These are phyloP conservation scores for Marmota flaviventris DNA, from an alignment of 2,113 vertebrate genomes.

Conservation along the genomic window DNA sequence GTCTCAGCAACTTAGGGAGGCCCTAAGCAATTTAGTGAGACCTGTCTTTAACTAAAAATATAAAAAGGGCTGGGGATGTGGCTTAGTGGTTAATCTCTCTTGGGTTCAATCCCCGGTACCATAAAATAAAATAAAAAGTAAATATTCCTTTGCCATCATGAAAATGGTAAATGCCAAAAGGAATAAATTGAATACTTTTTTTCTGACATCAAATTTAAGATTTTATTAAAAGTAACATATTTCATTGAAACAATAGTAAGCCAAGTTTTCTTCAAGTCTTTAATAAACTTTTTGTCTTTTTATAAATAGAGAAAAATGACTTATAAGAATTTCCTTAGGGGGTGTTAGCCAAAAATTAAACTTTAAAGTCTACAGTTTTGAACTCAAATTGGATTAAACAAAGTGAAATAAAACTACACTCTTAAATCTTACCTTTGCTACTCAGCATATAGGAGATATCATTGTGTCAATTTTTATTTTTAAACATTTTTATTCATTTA, in stretches of 20 bases:
- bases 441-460: background rate
- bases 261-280: background rate
- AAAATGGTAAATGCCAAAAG: constrained; percentile 3
- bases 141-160: background rate
- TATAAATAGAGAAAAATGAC: background rate
- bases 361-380: background rate
- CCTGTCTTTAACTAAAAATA: too few species aligned
- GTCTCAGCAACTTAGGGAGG: too few species aligned
- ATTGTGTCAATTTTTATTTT: background rate
- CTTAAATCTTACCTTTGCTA: background rate
- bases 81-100: too few species aligned
- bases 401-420: background rate
- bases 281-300: background rate
- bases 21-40: too few species aligned
- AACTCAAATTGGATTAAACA: background rate
- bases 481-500: too few species aligned
- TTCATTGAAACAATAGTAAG: background rate
- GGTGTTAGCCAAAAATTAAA: background rate
- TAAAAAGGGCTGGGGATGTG: too few species aligned
- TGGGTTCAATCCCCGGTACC: too few species aligned
- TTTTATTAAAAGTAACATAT: background rate
- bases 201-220: background rate
- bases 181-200: background rate
- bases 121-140: too few species aligned
- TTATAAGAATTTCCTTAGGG: background rate